These are phyloP conservation scores for Zaprionus lachaisei DNA, from an alignment of 1,140 invertebrate genomes.

Conservation along the genomic window DNA sequence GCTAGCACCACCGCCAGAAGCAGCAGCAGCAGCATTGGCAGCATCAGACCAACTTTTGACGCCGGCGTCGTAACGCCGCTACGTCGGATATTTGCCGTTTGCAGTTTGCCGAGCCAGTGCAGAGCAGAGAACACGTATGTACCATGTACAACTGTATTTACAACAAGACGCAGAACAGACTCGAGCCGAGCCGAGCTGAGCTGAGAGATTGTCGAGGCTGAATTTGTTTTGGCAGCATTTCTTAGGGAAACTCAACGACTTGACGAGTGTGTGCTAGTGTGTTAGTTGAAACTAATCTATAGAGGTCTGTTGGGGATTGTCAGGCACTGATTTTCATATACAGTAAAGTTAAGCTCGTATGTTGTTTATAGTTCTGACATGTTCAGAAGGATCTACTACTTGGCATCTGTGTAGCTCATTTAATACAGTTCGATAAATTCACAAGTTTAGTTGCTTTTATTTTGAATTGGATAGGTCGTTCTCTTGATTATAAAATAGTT, in stretches of 20 bases:
- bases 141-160: constrained; percentile 14
- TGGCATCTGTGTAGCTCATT: too few species aligned
- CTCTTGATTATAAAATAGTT: too few species aligned
- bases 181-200: background rate
- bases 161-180: background rate
- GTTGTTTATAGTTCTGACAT: background rate
- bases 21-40: constrained; percentile 20
- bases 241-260: background rate
- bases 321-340: background rate
- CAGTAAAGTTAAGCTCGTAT: background rate
- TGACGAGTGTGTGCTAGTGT: background rate
- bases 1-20: constrained; percentile 21
- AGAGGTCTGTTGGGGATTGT: background rate
- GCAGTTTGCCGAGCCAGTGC: constrained; percentile 31
- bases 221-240: constrained; percentile 1
- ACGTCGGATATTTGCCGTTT: constrained; percentile 26
- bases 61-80: constrained; percentile 32
- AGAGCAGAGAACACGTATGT: constrained; percentile 22
- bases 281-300: background rate
- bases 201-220: background rate
- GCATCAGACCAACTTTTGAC: constrained; percentile 31
- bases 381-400: background rate
- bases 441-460: too few species aligned
- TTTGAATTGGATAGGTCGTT: too few species aligned
- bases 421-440: too few species aligned